Evolutionary conservation across 2,888 invertebrate genomes (phyloP), one percentile per base, ranked within the genome.

Genomic region (Caenorhabditis sp.): DNA sequence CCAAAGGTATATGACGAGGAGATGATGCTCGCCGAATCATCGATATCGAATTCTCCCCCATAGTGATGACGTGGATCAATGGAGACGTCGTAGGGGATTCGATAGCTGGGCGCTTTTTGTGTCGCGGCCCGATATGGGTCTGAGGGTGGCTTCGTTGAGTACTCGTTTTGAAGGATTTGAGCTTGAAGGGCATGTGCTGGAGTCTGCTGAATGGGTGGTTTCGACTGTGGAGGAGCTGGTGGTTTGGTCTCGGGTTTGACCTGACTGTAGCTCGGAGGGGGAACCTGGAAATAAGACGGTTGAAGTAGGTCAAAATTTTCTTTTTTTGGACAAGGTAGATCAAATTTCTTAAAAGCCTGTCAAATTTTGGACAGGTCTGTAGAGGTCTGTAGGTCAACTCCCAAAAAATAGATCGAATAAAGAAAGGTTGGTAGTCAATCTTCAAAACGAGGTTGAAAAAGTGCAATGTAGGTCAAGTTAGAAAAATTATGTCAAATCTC

Each of bases 11-110:
- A 82, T 5, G 83, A 81, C 10, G 80, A 80, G 3, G 81, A 74
- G 7, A 81, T 81, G 38, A 85, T 82, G 1, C 82, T 80, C 24
- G 83, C 83, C 35, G 64, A 49, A 51, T 84, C 84, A 54, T 83
- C 83, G 12, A 83, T 54, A 26, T 82, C 68, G n/a, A 68, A 68
- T 38, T 68, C 85, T 19, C 63, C 85, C 12, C 51, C 66, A 26
- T 6, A 1, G n/a, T 54, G 35, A 22, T 66, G 22, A 22, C 73
- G 56, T 19, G 63, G 58, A 54, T 75, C 84, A n/a, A 68, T 26
- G 8, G 59, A 19, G n/a, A 31, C 16, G 26, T 70, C 69, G 31
- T 63, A 70, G 19, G 77, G 70, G 16, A 54, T 61, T 22, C 47
- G 19, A 14, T 79, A 70, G 35, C 8, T 38, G 38, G 38, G 6